phyloP scores from a whole-genome alignment of 23 tunicate genomes.

The Styela plicata region DNA sequence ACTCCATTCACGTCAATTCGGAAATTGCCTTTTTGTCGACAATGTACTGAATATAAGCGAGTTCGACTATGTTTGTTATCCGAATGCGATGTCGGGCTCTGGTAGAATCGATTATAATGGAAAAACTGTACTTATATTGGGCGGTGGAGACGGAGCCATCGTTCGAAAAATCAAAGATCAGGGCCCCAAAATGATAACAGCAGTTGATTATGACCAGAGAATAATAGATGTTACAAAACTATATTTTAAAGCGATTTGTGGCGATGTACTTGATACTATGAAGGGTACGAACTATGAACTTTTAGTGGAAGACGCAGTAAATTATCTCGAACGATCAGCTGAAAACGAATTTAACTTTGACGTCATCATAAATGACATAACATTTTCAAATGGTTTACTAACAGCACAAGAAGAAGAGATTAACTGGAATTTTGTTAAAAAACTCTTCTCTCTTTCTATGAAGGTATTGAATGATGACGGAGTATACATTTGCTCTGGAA shows the following conservation, averaged over 20 bases:
- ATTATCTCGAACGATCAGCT: slow-evolving; percentile 29
- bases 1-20: slow-evolving; percentile 55
- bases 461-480: slow-evolving; percentile 51
- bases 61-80: neutral
- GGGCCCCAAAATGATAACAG: slow-evolving; percentile 53
- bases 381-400: slow-evolving; percentile 66
- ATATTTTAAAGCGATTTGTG: slow-evolving; percentile 67
- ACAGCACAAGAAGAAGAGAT: slow-evolving; percentile 28
- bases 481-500: neutral
- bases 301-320: slow-evolving; percentile 64
- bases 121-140: slow-evolving; percentile 71
- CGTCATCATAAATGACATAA: slow-evolving; percentile 61
- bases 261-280: slow-evolving; percentile 51
- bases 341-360: slow-evolving; percentile 55
- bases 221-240: slow-evolving; percentile 56
- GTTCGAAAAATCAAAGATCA: slow-evolving; percentile 40
- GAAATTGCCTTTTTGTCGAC: slow-evolving; percentile 60
- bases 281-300: slow-evolving; percentile 57
- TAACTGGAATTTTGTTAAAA: slow-evolving; percentile 60
- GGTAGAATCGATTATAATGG: slow-evolving; percentile 42
- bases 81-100: slow-evolving; percentile 53
- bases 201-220: slow-evolving; percentile 69
- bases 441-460: slow-evolving; percentile 43
- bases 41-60: slow-evolving; percentile 39
- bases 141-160: slow-evolving; percentile 94